Conservation (phyloP, 2,113 vertebrate genomes). For the Cervus canadensis region DNA sequence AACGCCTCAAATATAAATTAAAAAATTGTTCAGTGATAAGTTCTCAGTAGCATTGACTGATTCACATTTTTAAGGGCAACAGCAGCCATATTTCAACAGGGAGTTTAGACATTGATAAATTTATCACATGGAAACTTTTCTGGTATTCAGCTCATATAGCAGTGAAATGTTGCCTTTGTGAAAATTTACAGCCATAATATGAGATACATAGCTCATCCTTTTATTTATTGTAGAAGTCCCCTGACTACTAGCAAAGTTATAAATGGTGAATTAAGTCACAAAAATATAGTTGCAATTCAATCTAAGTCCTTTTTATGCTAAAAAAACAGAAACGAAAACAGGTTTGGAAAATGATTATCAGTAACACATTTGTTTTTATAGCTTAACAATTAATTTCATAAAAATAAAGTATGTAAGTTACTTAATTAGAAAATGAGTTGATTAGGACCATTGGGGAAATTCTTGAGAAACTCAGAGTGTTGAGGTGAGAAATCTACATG, state of each 20-base stretch:
- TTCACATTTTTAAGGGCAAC: slow-evolving; percentile 77
- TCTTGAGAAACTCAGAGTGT: background rate
- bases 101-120: slow-evolving; percentile 77
- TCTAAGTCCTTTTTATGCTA: background rate
- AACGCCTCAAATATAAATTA: slow-evolving; percentile 68
- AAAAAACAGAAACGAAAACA: background rate
- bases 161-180: slow-evolving; percentile 68
- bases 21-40: slow-evolving; percentile 74
- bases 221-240: slow-evolving; percentile 76
- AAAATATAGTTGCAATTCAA: slow-evolving; percentile 40
- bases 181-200: slow-evolving; percentile 75
- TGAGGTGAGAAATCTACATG: background rate
- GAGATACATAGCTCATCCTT: slow-evolving; percentile 71
- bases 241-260: slow-evolving; percentile 67
- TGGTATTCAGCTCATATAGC: slow-evolving; percentile 55
- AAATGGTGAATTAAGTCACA: slow-evolving; percentile 75
- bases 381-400: background rate
- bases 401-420: background rate
- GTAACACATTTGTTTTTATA: background rate
- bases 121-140: slow-evolving; percentile 59
- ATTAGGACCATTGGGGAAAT: background rate
- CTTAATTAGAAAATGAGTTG: background rate
- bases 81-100: slow-evolving; percentile 74
- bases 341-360: background rate
- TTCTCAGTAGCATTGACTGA: slow-evolving; percentile 77